Evolutionary conservation across 2,888 invertebrate genomes (phyloP), one percentile per base, ranked within the genome.

Genomic region (Erebia epiphron): DNA sequence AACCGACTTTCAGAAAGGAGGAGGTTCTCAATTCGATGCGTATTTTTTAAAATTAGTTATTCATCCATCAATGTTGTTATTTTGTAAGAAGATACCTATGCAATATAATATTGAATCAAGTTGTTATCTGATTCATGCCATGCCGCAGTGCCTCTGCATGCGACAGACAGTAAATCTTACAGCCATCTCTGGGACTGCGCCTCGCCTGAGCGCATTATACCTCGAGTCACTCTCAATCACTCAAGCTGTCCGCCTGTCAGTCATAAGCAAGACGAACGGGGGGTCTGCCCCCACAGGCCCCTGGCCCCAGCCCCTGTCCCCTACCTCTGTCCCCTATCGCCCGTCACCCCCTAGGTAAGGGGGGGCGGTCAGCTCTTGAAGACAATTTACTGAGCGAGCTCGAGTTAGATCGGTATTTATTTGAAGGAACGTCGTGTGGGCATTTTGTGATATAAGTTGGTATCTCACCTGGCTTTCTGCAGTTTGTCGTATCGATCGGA

Each of bases 231-330:
- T 92, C 92, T 92, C 92, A 91, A 92, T 92, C 92, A 92, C 92
- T 92, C 91, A 90, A 90, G 85, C 91, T 92, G 92, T 92, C 92
- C 89, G 82, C 87, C 89, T 88, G 91, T 92, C 92, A 91, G 86
- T 93, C 93, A 93, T 92, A 92, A 92, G 91, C 91, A 92, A 92
- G 91, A 91, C 91, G 90, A 89, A 91, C 90, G 90, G 90, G 92
- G 88, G 87, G 86, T 87, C 85, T 56, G 87, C 87, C 84, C 86
- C 88, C 88, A 13, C 66, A 18, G 14, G 13, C 87, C 78, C 78
- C 78, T 77, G 35, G 14, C 86, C 78, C 46, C 35, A 35, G 35
- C 7, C 35, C 35, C 35, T 35, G 35, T 35, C 5, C 46, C 46
- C 8, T 11, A 13, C 46, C 78, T 77, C 78, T 75, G 73, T 68